These are phyloP conservation scores for Crax fasciolata DNA, from an alignment of 2,797 vertebrate species.

Conservation along the genomic window DNA sequence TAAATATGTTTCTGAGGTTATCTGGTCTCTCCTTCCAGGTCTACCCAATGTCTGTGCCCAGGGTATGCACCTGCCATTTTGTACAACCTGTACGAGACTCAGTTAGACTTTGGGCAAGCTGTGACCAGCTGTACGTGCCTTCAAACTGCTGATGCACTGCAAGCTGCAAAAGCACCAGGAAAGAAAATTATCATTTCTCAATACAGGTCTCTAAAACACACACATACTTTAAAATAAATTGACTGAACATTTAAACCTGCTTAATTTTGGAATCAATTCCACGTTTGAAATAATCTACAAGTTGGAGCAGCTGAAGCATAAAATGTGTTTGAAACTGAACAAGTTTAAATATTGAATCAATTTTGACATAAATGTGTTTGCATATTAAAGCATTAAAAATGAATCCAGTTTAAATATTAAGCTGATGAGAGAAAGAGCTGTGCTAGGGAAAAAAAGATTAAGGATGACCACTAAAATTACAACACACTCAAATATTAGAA, in stretches of 20 bases:
- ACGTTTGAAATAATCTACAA: conserved; percentile 77
- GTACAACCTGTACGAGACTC: background rate
- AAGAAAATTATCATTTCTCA: conserved; percentile 63
- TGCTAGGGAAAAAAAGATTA: conserved; percentile 67
- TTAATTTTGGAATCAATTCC: conserved; percentile 82
- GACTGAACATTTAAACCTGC: conserved; percentile 79
- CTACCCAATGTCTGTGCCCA: background rate
- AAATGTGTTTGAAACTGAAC: conserved; percentile 75
- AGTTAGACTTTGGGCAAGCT: background rate
- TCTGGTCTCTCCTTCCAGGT: background rate
- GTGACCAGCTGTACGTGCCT: background rate
- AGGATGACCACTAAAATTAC: conserved; percentile 65
- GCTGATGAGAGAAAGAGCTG: conserved; percentile 63
- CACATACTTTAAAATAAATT: conserved; percentile 74
- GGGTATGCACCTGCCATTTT: background rate
- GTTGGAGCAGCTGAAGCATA: conserved; percentile 77
- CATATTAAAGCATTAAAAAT: conserved; percentile 73
- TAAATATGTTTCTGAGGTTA: background rate
- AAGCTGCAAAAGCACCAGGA: conserved; percentile 16
- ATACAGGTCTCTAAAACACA: conserved; percentile 75
- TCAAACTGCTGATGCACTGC: conserved; percentile 62
- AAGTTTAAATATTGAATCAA: conserved; percentile 79
- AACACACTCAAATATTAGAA: conserved; percentile 50
- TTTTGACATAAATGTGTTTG: conserved; percentile 76
- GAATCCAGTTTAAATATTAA: conserved; percentile 75